Evolutionary conservation across 2,888 invertebrate genomes (phyloP).

Genomic region (Idaea straminata): DNA sequence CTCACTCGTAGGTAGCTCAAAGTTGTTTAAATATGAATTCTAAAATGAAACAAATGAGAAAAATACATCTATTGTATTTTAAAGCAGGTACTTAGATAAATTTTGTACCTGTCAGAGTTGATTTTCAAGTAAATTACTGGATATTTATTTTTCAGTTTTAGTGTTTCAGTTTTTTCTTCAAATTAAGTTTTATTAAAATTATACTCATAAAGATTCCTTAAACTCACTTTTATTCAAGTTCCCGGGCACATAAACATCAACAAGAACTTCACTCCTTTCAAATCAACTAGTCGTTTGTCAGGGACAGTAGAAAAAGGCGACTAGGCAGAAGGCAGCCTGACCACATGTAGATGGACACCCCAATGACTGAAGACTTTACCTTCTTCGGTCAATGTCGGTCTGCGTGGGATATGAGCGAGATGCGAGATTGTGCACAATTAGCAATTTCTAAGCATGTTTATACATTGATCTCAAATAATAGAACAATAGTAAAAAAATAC

Average conservation of each 20-base stretch:
- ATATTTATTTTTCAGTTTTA: background rate
- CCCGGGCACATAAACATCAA: no score
- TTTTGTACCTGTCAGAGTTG: background rate
- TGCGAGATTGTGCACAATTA: no score
- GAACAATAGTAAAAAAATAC: no score
- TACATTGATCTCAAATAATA: no score
- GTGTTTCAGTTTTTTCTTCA: background rate
- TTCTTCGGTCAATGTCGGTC: conserved; percentile 8
- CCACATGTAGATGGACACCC: conserved; percentile 44
- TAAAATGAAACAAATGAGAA: background rate
- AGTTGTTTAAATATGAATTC: background rate
- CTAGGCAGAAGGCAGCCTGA: conserved; percentile 37
- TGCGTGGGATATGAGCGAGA: no score
- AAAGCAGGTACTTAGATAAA: conserved; percentile 17
- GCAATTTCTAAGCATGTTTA: no score
- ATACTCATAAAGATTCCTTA: no score
- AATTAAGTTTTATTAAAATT: background rate
- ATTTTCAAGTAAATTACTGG: background rate
- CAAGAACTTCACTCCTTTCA: no score
- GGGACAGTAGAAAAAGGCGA: conserved; percentile 14
- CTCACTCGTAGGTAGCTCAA: conserved; percentile 4
- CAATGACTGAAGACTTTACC: conserved; percentile 61
- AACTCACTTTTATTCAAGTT: no score
- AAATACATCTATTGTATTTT: conserved; percentile 16
- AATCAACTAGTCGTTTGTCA: no score